Evolutionary conservation across 2,797 vertebrate genomes (phyloP), one percentile per base, ranked within the genome.

Genomic region (Silurus lanzhouensis): DNA sequence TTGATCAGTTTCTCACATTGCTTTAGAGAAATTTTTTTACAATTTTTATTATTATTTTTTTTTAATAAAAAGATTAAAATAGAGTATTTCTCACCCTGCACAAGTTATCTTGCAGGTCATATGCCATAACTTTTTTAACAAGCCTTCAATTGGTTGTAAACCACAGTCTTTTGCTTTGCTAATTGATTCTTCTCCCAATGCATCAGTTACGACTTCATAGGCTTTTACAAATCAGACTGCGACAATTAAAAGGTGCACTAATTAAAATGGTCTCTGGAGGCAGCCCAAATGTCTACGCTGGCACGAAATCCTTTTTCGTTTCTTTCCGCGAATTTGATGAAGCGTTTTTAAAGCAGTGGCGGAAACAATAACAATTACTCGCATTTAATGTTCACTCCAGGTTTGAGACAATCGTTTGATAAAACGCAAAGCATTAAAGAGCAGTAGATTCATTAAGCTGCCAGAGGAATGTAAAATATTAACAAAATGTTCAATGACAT

Each of bases 201-300:
- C 82, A 67, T 88, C n/a, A 46, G 61, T 89, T 82, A 55, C 88
- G 14, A 38, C 67, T 89, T 82, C 78, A 76, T n/a, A 46, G 57
- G 76, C 55, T 44, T 82, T 83, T 78, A 78, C 74, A 72, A 82
- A 79, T 61, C 72, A 84, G 83, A 55, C 44, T 57, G 71, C 72
- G n/a, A 38, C 46, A 84, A 84, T 84, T 84, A 77, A 84, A 84
- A 77, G 61, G 48, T 77, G 72, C 46, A 44, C 72, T 77, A 77
- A 84, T 84, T 84, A 84, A 75, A 64, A 57, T 31, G 58, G 81
- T 82, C 81, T 82, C 81, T 82, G 27, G 81, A 82, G 64, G 55
- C 13, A 82, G 6, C 55, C 52, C 20, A 60, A 82, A 71, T 44
- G 66, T 82, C 66, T 82, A 48, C 12, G 5, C 60, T 55, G 12